A percentile compares a stretch with the other conserved stretches of the same genome.
phyloP scores from a whole-genome alignment of 2,888 invertebrate genomes.

The Orthosia gracilis region DNA sequence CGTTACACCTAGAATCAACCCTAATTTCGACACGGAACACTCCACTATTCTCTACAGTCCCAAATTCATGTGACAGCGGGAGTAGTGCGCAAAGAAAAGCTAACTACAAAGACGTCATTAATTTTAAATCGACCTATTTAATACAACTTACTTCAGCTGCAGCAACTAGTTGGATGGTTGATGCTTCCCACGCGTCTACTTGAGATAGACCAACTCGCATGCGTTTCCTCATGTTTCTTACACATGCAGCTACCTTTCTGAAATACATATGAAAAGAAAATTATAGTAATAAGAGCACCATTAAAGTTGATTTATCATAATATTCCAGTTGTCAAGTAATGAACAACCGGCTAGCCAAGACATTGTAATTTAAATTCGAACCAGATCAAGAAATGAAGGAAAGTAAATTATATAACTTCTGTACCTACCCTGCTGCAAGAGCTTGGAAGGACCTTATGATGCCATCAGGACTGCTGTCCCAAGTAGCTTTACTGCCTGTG shows the following conservation, averaged over 20 bases:
- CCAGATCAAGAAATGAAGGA: not conserved
- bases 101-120: no score
- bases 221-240: conserved; percentile 92
- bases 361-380: not conserved
- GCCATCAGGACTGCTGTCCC: conserved; percentile 86
- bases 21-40: no score
- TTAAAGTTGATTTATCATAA: no score
- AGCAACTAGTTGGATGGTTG: conserved; percentile 95
- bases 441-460: conserved; percentile 91
- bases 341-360: not conserved
- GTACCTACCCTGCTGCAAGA: conserved; percentile 90
- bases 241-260: conserved; percentile 93
- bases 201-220: conserved; percentile 91
- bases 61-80: no score
- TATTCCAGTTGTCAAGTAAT: no score
- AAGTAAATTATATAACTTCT: no score
- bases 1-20: no score
- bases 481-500: conserved; percentile 63
- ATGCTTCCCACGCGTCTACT: conserved; percentile 96
- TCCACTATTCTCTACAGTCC: no score
- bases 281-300: no score
- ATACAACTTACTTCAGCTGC: conserved; percentile 93
- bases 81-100: no score
- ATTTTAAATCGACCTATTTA: no score
- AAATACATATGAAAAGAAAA: not conserved